Evolutionary conservation across 2,113 vertebrate genomes (phyloP), one percentile per base, ranked within the genome.

Genomic region (Callionymus lyra): DNA sequence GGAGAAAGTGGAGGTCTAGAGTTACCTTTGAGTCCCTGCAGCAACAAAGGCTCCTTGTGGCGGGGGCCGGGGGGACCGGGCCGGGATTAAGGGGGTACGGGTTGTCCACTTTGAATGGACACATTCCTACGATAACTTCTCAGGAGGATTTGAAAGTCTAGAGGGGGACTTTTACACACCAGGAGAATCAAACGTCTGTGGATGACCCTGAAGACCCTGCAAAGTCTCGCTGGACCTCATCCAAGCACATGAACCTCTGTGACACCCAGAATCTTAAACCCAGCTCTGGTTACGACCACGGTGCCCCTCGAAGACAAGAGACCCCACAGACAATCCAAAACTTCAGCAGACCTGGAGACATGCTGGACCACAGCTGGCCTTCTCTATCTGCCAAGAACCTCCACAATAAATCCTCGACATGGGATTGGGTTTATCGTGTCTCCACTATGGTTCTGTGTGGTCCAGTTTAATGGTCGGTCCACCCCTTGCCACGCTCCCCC

Each of bases 1-100:
- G n/a, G 41, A 38, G 55, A 50, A 47, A 70, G 71, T 50, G 56
- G 15, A 3, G 8, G 34, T 40, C 34, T 81, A 53, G 1, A 4
- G 68, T 81, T 77, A 58, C 81, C 58, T 40, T 52, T 46, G 56
- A 56, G 67, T 49, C 59, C 59, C 65, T 56, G 48, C 34, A 34
- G 50, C 59, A 6, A 81, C 72, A 72, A 53, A 60, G 17, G n/a
- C 1, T 9, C 53, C 43, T 84, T 85, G 77, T 84, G 66, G 62
- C 34, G 41, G 45, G 35, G 43, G 18, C 12, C 17, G 15, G 36
- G 18, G 37, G 41, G 0, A 16, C 2, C n/a, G 6, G 33, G 6
- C 6, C 2, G 16, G 44, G 6, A 15, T 10, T 9, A 16, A 38
- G 6, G 52, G 37, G 16, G 9, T 9, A 9, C 10, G 51, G 34